Conservation (phyloP, 2,113 vertebrate genomes). For the Epinephelus lanceolatus region DNA sequence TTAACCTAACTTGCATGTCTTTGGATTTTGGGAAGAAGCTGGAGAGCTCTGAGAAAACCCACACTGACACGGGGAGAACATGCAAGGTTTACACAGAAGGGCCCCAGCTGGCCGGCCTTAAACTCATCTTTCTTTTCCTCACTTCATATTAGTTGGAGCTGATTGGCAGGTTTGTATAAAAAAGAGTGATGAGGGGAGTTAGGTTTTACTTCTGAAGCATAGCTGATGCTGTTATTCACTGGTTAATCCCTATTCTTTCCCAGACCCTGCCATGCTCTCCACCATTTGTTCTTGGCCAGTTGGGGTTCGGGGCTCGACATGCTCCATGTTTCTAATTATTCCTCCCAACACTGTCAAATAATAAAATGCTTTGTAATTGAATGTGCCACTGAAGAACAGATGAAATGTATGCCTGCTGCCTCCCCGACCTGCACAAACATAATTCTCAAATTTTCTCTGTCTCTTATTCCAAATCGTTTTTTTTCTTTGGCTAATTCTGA, state of each 20-base stretch:
- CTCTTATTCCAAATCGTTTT: constrained; percentile 1
- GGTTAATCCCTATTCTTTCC: constrained; percentile 67
- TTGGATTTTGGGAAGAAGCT: no score
- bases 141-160: constrained; percentile 8
- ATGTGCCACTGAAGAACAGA: constrained; percentile 41
- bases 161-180: constrained; percentile 47
- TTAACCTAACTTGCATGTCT: no score
- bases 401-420: constrained; percentile 17
- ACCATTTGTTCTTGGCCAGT: constrained; percentile 59
- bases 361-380: constrained; percentile 48
- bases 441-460: constrained; percentile 3
- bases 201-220: constrained; percentile 52
- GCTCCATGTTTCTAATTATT: constrained; percentile 64
- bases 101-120: no score
- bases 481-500: not conserved
- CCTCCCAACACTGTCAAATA: constrained; percentile 39
- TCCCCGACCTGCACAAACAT: constrained; percentile 24
- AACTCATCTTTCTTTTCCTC: not conserved
- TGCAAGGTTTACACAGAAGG: no score
- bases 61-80: no score
- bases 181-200: constrained; percentile 34
- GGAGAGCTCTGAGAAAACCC: no score
- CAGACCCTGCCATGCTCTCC: constrained; percentile 25
- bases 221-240: constrained; percentile 51
- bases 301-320: constrained; percentile 54